Conservation (phyloP, 1,140 invertebrate genomes). For the Drosophila sulfurigaster region DNA sequence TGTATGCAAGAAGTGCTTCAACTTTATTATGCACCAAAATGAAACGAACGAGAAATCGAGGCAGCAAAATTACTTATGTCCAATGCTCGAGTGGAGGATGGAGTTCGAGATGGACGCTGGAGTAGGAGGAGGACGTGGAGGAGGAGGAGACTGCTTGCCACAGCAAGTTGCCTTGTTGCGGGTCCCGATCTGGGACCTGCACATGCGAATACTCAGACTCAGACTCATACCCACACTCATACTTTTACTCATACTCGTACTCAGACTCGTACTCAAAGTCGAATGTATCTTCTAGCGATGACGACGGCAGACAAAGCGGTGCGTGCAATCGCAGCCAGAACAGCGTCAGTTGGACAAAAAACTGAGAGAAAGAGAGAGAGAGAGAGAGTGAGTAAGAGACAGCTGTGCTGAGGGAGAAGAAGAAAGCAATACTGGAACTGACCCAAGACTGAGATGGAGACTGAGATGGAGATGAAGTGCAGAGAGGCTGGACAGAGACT, state of each 20-base stretch:
- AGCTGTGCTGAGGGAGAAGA: neutral
- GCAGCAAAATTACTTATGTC: constrained; percentile 67
- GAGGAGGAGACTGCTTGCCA: neutral
- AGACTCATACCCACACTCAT: neutral
- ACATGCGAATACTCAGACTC: constrained; percentile 12
- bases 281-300: constrained; percentile 56
- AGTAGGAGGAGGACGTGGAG: neutral
- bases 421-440: neutral
- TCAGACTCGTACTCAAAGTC: neutral
- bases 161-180: constrained; percentile 16
- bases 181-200: constrained; percentile 42
- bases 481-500: neutral
- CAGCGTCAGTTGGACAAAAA: constrained; percentile 67
- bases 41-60: constrained; percentile 58
- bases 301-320: constrained; percentile 74
- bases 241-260: neutral
- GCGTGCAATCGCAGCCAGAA: constrained; percentile 74
- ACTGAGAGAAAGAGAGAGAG: constrained; percentile 2
- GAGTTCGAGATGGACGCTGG: neutral
- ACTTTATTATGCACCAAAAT: constrained; percentile 71
- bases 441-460: constrained; percentile 12
- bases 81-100: constrained; percentile 31
- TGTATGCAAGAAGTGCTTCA: constrained; percentile 26
- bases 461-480: constrained; percentile 5
- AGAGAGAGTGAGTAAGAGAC: neutral